Evolutionary conservation across 64 coral and sea anemone genomes (phyloP).

Genomic region (Montipora efflorescens): DNA sequence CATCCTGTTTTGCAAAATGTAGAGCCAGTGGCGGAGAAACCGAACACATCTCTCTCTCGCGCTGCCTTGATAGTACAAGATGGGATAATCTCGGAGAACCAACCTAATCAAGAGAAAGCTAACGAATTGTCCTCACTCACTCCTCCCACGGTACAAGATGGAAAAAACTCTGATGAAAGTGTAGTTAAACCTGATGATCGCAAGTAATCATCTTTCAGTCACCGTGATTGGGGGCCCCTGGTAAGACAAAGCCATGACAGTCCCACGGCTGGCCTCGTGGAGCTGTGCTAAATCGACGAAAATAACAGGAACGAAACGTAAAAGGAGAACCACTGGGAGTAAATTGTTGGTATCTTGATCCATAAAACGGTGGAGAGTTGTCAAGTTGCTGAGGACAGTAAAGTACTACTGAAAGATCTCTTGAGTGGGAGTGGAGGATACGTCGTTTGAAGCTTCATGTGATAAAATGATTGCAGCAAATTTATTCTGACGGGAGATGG

Average conservation of each 20-base stretch:
- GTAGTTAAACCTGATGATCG: background rate
- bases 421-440: too few relatives aligned
- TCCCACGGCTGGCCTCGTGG: too few relatives aligned
- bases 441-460: too few relatives aligned
- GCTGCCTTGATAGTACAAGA: background rate
- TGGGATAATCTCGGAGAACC: background rate
- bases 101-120: background rate
- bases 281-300: background rate
- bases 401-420: too few relatives aligned
- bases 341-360: background rate
- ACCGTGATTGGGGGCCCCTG: background rate
- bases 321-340: background rate
- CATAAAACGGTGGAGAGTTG: background rate
- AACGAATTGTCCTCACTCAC: background rate
- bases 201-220: background rate
- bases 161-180: background rate
- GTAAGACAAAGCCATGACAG: background rate
- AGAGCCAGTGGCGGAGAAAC: background rate
- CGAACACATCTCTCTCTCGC: background rate
- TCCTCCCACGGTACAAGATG: slow-evolving; percentile 1
- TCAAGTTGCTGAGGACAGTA: background rate
- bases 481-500: too few relatives aligned
- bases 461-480: too few relatives aligned
- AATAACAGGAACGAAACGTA: background rate
- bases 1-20: background rate